Evolutionary conservation across 92 coral and sea anemone species (phyloP).

Genomic region (Zoanthus sociatus): DNA sequence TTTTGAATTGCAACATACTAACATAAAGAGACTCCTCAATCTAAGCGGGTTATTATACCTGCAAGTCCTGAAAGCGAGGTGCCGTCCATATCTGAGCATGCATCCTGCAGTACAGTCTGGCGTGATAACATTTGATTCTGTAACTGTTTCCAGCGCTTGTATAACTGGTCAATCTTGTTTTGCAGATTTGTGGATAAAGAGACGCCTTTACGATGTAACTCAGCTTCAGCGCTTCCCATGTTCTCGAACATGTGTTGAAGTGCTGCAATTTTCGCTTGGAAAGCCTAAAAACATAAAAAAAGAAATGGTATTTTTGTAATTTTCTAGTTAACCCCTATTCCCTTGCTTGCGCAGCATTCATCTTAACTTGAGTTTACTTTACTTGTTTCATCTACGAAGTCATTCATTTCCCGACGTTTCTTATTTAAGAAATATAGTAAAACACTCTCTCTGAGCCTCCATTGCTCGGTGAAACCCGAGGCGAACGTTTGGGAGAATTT

Average conservation of each 20-base stretch:
- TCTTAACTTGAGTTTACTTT: too few relatives aligned
- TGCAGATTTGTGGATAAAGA: constrained; percentile 85
- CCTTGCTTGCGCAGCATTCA: too few relatives aligned
- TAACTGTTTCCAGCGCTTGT: constrained; percentile 97
- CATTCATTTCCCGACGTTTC: too few relatives aligned
- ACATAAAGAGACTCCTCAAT: neutral
- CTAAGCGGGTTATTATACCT: constrained; percentile 55
- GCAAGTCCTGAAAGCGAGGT: constrained; percentile 81
- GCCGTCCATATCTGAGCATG: constrained; percentile 84
- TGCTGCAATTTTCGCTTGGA: constrained; percentile 83
- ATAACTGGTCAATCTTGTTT: constrained; percentile 96
- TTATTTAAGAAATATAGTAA: too few relatives aligned
- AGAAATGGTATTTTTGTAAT: too few relatives aligned
- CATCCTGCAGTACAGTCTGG: constrained; percentile 94
- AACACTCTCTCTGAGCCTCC: too few relatives aligned
- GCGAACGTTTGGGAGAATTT: too few relatives aligned
- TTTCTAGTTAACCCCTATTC: too few relatives aligned
- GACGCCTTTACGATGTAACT: constrained; percentile 83
- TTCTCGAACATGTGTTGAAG: constrained; percentile 97
- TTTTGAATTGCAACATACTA: too few relatives aligned
- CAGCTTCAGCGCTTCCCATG: constrained; percentile 90
- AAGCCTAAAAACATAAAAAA: constrained; percentile 60
- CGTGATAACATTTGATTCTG: constrained; percentile 94
- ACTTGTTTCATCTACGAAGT: too few relatives aligned
- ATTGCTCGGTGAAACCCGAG: too few relatives aligned